Evolutionary conservation across 2,888 invertebrate genomes (phyloP).

Genomic region (Myathropa florea): DNA sequence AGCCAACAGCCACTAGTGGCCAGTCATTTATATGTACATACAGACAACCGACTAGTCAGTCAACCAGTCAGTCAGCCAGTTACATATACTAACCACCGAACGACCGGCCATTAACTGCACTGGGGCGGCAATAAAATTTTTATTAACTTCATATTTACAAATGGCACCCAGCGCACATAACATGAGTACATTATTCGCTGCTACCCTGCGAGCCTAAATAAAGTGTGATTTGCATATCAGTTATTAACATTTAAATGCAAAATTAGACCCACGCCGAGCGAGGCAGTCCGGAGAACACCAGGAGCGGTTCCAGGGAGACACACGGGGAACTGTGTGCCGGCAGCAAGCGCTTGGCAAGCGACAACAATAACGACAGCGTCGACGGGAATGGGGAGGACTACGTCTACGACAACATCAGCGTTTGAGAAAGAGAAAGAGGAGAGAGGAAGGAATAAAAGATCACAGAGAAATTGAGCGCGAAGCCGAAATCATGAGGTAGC

Average conservation of each 20-base stretch:
- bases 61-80: neutral
- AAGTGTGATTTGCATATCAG: constrained; percentile 71
- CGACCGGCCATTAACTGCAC: constrained; percentile 56
- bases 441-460: constrained; percentile 52
- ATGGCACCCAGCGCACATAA: constrained; percentile 68
- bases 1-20: neutral
- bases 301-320: constrained; percentile 55
- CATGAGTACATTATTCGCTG: constrained; percentile 66
- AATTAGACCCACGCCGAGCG: constrained; percentile 66
- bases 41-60: neutral
- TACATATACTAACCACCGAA: neutral
- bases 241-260: constrained; percentile 71
- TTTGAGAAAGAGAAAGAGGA: neutral
- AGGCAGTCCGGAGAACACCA: constrained; percentile 47
- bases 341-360: constrained; percentile 27
- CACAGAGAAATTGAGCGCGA: constrained; percentile 55
- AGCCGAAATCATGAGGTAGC: constrained; percentile 67
- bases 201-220: constrained; percentile 53
- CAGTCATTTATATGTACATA: neutral
- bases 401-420: constrained; percentile 4
- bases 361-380: constrained; percentile 52
- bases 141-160: constrained; percentile 70
- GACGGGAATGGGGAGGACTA: constrained; percentile 24
- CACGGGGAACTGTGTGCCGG: neutral
- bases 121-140: constrained; percentile 66